Evolutionary conservation across 2,888 invertebrate genomes (phyloP).

Genomic region (Drosophila ochracea): DNA sequence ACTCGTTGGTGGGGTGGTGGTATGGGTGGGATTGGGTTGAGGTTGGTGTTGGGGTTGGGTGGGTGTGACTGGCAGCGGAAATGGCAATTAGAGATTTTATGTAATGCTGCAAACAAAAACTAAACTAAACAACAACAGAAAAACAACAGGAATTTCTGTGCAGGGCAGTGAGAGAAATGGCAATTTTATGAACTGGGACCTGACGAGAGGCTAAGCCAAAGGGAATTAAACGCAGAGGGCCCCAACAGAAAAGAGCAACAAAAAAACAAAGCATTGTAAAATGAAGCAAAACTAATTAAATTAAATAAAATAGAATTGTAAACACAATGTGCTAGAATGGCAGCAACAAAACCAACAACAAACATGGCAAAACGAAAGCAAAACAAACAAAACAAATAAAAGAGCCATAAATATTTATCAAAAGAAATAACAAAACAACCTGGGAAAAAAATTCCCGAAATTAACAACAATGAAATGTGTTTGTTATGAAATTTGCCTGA

Average conservation of each 20-base stretch:
- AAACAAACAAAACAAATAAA: conserved; percentile 57
- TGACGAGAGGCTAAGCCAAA: conserved; percentile 13
- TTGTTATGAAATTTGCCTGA: conserved; percentile 48
- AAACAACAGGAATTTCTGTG: conserved; percentile 36
- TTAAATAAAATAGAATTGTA: conserved; percentile 73
- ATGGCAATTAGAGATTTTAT: conserved; percentile 67
- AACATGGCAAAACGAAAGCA: conserved; percentile 29
- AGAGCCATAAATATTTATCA: conserved; percentile 71
- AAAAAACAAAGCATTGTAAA: conserved; percentile 46
- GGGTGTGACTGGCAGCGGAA: conserved; percentile 47
- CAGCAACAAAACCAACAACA: conserved; percentile 10
- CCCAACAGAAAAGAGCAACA: neutral
- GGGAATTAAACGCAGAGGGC: conserved; percentile 20
- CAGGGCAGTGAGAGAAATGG: conserved; percentile 9
- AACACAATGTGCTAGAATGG: conserved; percentile 49
- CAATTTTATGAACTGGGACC: conserved; percentile 36
- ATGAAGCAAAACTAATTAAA: conserved; percentile 74
- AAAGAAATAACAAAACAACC: conserved; percentile 62
- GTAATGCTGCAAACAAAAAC: conserved; percentile 48
- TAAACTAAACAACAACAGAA: conserved; percentile 40
- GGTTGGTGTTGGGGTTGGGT: neutral
- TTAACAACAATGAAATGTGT: conserved; percentile 50
- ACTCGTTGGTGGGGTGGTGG: too few relatives aligned
- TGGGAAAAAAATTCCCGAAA: conserved; percentile 50
- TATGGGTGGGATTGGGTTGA: neutral